phyloP scores from a whole-genome alignment of 2,797 vertebrate genomes.

The Myripristis jacobus region DNA sequence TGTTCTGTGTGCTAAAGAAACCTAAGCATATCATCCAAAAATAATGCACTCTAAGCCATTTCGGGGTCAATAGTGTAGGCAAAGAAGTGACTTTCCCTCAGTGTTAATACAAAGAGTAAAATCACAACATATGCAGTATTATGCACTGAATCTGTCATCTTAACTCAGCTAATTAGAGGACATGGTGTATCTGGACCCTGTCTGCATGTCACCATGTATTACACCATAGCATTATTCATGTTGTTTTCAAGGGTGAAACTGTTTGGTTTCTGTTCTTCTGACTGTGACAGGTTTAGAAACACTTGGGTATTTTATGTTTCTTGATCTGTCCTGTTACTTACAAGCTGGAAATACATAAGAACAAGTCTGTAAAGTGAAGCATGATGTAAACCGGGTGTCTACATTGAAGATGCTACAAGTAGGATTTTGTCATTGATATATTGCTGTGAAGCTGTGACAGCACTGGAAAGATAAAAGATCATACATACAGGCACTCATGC shows the following conservation, averaged over 20 bases:
- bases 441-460: slow-evolving; percentile 55
- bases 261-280: slow-evolving; percentile 43
- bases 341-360: slow-evolving; percentile 35
- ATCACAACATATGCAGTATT: slow-evolving; percentile 59
- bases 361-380: slow-evolving; percentile 44
- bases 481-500: slow-evolving; percentile 38
- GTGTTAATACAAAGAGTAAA: slow-evolving; percentile 46
- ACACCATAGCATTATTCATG: slow-evolving; percentile 62
- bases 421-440: slow-evolving; percentile 24
- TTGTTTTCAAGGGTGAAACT: slow-evolving; percentile 52
- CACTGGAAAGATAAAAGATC: slow-evolving; percentile 36
- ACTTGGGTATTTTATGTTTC: slow-evolving; percentile 49
- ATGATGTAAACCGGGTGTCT: slow-evolving; percentile 50
- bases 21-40: slow-evolving; percentile 57
- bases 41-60: slow-evolving; percentile 52
- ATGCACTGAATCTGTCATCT: slow-evolving; percentile 69
- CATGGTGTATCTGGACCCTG: slow-evolving; percentile 60
- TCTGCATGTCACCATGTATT: slow-evolving; percentile 63
- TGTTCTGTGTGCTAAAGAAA: slow-evolving; percentile 44
- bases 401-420: slow-evolving; percentile 13
- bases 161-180: slow-evolving; percentile 68
- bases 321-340: slow-evolving; percentile 42
- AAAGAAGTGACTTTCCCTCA: slow-evolving; percentile 53
- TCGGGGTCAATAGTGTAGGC: slow-evolving; percentile 64
- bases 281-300: slow-evolving; percentile 54